Conservation (phyloP, 2,888 invertebrate species). For the Yponomeuta sedellus region DNA sequence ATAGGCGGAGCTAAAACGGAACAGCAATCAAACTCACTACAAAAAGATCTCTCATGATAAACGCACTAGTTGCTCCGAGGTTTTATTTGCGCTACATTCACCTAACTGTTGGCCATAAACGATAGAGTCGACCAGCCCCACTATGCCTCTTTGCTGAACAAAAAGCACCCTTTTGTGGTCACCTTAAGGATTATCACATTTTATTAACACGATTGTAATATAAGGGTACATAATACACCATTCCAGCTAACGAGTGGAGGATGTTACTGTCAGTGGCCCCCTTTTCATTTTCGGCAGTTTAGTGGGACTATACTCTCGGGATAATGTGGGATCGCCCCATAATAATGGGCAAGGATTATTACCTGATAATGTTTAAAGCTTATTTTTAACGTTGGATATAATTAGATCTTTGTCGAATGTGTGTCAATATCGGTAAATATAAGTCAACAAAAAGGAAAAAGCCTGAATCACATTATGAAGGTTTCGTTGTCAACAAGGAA, state of each 20-base stretch:
- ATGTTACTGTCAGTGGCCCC: conserved; percentile 18
- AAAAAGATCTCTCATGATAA: conserved; percentile 8
- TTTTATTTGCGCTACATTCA: conserved; percentile 10
- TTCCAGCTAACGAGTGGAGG: conserved; percentile 28
- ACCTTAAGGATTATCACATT: not conserved
- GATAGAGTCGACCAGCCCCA: conserved; percentile 1
- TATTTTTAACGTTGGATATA: too few species aligned
- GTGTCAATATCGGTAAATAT: too few species aligned
- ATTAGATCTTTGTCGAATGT: too few species aligned
- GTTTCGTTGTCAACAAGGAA: too few species aligned
- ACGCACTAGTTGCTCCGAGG: conserved; percentile 14
- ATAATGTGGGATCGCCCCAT: conserved; percentile 1
- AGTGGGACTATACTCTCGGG: conserved; percentile 3
- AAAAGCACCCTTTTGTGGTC: not conserved
- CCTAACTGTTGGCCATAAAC: conserved; percentile 7
- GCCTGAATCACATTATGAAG: too few species aligned
- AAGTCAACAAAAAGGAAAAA: too few species aligned
- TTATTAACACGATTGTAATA: not conserved
- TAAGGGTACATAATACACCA: conserved; percentile 35
- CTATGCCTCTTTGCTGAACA: not conserved
- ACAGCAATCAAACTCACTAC: conserved; percentile 5
- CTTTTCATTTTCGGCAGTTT: conserved; percentile 16
- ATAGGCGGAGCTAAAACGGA: not conserved
- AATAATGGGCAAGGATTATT: not conserved
- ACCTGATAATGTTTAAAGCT: too few species aligned